Percentiles rank a stretch among this genome's conserved stretches.
These are phyloP conservation scores for Xylota segnis DNA, from an alignment of 2,888 invertebrate species.

Conservation along the genomic window DNA sequence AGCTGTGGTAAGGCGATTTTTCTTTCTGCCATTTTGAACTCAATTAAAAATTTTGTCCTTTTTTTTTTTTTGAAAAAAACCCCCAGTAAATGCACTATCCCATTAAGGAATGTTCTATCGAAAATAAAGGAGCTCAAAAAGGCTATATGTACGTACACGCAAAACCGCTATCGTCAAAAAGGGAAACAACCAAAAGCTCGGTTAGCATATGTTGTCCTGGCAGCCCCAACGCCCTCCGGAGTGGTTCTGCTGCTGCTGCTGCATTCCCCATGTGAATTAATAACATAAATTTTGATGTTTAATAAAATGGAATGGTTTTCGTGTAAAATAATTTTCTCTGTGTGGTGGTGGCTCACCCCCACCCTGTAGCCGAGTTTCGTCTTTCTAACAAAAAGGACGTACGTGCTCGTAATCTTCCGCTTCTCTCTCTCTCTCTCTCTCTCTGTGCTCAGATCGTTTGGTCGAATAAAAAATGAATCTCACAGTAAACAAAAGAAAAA, in stretches of 20 bases:
- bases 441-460: constrained; percentile 35
- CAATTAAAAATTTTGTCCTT: background rate
- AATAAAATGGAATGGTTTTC: constrained; percentile 73
- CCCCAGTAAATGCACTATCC: constrained; percentile 1
- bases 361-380: constrained; percentile 37
- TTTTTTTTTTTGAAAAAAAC: background rate
- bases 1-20: too few relatives aligned
- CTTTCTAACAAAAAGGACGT: constrained; percentile 28
- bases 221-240: background rate
- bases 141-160: background rate
- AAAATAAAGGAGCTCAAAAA: background rate
- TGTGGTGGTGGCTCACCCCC: background rate
- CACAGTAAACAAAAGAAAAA: constrained; percentile 65
- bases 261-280: constrained; percentile 60
- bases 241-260: too few relatives aligned
- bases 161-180: constrained; percentile 13
- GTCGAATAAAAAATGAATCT: constrained; percentile 64
- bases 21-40: background rate
- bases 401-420: constrained; percentile 24
- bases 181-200: constrained; percentile 4
- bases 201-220: constrained; percentile 8
- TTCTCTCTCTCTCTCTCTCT: background rate
- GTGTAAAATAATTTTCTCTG: constrained; percentile 57
- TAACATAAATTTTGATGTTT: constrained; percentile 75
- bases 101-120: background rate